phyloP scores from a whole-genome alignment of 2,797 vertebrate genomes.

The Bryconaethiops microstoma region DNA sequence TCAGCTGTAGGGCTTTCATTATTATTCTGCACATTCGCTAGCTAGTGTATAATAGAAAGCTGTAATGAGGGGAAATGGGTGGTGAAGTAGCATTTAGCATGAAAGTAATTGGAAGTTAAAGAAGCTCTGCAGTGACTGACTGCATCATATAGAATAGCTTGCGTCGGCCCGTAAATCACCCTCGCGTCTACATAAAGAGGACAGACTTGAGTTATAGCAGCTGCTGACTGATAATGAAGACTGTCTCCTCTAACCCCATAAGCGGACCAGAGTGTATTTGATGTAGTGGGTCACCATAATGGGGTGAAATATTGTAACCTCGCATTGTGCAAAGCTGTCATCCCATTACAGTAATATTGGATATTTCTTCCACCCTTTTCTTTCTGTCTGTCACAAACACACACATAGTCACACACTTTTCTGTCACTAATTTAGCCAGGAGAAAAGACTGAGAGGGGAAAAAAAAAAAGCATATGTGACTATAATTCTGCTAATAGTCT shows the following conservation, averaged over 20 bases:
- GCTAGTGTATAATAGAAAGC: constrained; percentile 29
- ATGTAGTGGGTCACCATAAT: constrained; percentile 51
- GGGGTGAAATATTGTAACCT: constrained; percentile 50
- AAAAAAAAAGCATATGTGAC: constrained; percentile 56
- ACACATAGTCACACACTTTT: constrained; percentile 29
- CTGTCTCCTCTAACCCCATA: constrained; percentile 44
- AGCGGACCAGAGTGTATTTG: constrained; percentile 45
- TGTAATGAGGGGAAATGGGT: constrained; percentile 39
- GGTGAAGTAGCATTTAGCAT: constrained; percentile 30
- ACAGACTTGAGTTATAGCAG: constrained; percentile 38
- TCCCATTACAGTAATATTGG: constrained; percentile 49
- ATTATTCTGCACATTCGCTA: constrained; percentile 16
- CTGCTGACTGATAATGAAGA: constrained; percentile 41
- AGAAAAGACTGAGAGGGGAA: constrained; percentile 46
- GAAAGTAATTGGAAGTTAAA: constrained; percentile 36
- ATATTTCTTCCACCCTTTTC: constrained; percentile 34
- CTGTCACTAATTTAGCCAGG: constrained; percentile 56
- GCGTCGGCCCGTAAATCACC: constrained; percentile 39
- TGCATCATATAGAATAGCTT: constrained; percentile 30
- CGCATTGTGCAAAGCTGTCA: constrained; percentile 45
- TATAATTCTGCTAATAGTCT: constrained; percentile 62
- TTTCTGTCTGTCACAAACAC: constrained; percentile 32
- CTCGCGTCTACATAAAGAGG: constrained; percentile 35
- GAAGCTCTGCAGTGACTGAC: constrained; percentile 31
- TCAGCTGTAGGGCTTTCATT: constrained; percentile 3